Evolutionary conservation across 2,888 invertebrate genomes (phyloP), one percentile per base, ranked within the genome.

Genomic region (Penaeus monodon): DNA sequence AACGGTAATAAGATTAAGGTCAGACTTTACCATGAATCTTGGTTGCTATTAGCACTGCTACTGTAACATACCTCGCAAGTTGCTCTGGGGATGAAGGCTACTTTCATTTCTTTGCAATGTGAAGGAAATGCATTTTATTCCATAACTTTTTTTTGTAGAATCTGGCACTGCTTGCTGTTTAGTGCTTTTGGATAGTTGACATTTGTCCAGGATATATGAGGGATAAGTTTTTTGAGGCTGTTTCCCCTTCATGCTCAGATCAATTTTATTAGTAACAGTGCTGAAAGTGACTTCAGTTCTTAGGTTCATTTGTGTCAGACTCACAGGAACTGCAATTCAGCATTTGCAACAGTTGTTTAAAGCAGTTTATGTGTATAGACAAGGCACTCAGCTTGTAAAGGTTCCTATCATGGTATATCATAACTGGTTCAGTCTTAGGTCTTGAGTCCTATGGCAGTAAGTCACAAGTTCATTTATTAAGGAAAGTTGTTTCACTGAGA

Each of bases 51-150:
- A 77, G 65, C 77, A 86, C 86, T 86, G 86, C 81, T 81, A 27
- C 77, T 66, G 77, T 68, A 33, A 86, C 74, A 86, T 86, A 86
- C 86, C 86, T 86, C 86, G 86, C 86, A 86, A 81, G 86, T 86
- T 86, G 86, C 81, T 86, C 85, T 80, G 79, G 79, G 85, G 70
- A 65, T 80, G 74, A 85, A 73, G 73, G 38, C 44, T 73, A 70
- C 29, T 77, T 24, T 44, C 38, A 33, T 57, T 64, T 80, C n/a
- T 77, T 44, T 85, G 81, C 27, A 24, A 66, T 65, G 64, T 81
- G 57, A 65, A 74, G 76, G 76, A 83, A 57, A 76, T 22, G 74
- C 38, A 33, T 74, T 44, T 38, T 81, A 44, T 66, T 65, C 33
- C 27, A 17, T 38, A 66, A 38, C 24, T 81, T 68, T 29, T 70